Conservation (phyloP, 2,797 vertebrate genomes). For the Phataginus tricuspis region DNA sequence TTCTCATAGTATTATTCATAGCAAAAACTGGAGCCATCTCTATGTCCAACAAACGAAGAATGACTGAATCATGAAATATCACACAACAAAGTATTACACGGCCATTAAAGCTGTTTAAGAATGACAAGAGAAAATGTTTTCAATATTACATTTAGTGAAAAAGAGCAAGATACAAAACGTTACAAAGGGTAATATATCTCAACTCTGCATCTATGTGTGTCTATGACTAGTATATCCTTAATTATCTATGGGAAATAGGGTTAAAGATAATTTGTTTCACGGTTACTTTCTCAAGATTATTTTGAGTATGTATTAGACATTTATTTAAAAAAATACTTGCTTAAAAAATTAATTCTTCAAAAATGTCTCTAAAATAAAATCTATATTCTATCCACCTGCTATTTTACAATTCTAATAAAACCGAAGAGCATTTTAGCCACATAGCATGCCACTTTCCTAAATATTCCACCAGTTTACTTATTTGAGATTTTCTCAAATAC, state of each 20-base stretch:
- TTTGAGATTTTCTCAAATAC: conserved; percentile 48
- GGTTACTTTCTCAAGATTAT: conserved; percentile 18
- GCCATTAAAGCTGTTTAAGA: conserved; percentile 42
- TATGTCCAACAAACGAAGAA: neutral
- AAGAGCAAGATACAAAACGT: conserved; percentile 11
- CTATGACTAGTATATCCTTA: neutral
- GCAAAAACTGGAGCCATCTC: conserved; percentile 1
- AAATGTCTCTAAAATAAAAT: conserved; percentile 51
- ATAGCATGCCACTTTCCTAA: neutral
- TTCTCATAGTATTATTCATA: conserved; percentile 15
- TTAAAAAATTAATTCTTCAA: conserved; percentile 45
- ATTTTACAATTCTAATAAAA: conserved; percentile 45
- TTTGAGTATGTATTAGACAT: neutral
- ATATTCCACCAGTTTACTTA: conserved; percentile 14
- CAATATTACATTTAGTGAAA: neutral
- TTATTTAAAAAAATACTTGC: neutral
- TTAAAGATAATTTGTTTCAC: neutral
- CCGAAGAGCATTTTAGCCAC: conserved; percentile 9
- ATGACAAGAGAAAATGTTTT: conserved; percentile 6
- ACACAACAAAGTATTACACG: neutral
- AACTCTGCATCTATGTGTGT: neutral
- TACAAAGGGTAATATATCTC: neutral
- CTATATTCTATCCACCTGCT: neutral
- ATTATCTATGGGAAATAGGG: neutral
- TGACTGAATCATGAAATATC: neutral